Evolutionary conservation across 2,888 invertebrate species (phyloP).

Genomic region (Caenorhabditis angaria): DNA sequence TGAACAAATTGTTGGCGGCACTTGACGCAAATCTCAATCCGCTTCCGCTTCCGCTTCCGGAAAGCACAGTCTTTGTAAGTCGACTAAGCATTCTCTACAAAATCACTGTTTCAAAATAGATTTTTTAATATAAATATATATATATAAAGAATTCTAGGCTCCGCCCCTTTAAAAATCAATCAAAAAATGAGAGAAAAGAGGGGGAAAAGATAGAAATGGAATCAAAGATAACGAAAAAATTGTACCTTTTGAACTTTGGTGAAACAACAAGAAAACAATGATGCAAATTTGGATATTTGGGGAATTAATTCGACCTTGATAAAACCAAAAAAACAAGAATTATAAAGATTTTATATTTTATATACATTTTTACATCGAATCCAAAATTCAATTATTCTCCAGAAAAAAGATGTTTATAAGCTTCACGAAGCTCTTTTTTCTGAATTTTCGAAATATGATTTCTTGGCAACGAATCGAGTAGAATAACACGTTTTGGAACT

Average conservation of each 20-base stretch:
- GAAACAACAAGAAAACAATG: background rate
- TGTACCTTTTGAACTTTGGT: background rate
- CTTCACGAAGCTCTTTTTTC: constrained; percentile 74
- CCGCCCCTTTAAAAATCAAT: constrained; percentile 15
- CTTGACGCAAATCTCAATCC: constrained; percentile 20
- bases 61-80: no score
- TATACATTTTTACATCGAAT: no score
- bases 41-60: background rate
- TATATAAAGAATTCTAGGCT: constrained; percentile 12
- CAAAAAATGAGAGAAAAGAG: background rate
- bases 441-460: constrained; percentile 88
- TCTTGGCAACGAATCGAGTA: constrained; percentile 78
- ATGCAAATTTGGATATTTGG: background rate
- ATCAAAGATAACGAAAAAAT: no score
- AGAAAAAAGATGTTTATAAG: constrained; percentile 43
- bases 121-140: background rate
- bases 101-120: background rate
- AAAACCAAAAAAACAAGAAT: no score
- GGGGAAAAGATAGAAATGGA: background rate
- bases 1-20: constrained; percentile 39
- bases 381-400: constrained; percentile 13
- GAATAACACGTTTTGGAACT: constrained; percentile 77
- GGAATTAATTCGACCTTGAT: no score
- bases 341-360: no score
- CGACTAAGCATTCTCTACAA: constrained; percentile 34